phyloP scores from a whole-genome alignment of 1,140 invertebrate species.

The Drosophila hydei region DNA sequence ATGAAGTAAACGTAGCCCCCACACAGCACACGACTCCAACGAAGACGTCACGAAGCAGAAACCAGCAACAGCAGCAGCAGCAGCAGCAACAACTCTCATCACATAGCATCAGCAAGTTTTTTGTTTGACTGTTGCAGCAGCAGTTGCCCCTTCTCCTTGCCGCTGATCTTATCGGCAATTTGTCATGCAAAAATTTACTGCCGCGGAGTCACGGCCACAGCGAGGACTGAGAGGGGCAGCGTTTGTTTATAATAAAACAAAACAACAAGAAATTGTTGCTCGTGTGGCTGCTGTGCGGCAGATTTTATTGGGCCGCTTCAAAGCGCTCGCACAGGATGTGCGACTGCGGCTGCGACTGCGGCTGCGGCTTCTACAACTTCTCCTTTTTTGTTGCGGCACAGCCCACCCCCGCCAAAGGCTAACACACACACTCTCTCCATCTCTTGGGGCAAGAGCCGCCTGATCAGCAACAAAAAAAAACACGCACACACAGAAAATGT shows the following conservation, averaged over 20 bases:
- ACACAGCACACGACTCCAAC: slow-evolving; percentile 70
- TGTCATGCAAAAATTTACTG: slow-evolving; percentile 82
- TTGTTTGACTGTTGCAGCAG: slow-evolving; percentile 35
- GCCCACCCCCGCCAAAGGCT: neutral
- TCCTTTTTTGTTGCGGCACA: neutral
- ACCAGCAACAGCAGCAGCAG: slow-evolving; percentile 15
- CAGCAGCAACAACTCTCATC: slow-evolving; percentile 46
- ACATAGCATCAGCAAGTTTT: slow-evolving; percentile 56
- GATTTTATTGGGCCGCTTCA: slow-evolving; percentile 58
- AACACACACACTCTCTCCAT: slow-evolving; percentile 3
- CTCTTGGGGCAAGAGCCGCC: slow-evolving; percentile 37
- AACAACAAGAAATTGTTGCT: slow-evolving; percentile 42
- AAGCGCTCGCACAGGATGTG: slow-evolving; percentile 72
- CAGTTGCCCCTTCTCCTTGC: slow-evolving; percentile 57
- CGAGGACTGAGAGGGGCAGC: slow-evolving; percentile 8
- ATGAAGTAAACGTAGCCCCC: slow-evolving; percentile 56
- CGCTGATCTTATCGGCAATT: slow-evolving; percentile 79
- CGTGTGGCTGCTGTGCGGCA: slow-evolving; percentile 20
- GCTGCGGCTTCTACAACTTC: slow-evolving; percentile 2
- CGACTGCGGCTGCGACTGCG: slow-evolving; percentile 17
- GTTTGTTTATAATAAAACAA: slow-evolving; percentile 66
- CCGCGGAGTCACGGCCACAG: slow-evolving; percentile 35
- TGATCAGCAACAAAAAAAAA: slow-evolving; percentile 55
- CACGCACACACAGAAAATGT: slow-evolving; percentile 56
- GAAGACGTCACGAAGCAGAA: slow-evolving; percentile 56